Base-by-base conservation (phyloP, 2,113 vertebrate species). In the Pomatorhinus ruficollis region DNA sequence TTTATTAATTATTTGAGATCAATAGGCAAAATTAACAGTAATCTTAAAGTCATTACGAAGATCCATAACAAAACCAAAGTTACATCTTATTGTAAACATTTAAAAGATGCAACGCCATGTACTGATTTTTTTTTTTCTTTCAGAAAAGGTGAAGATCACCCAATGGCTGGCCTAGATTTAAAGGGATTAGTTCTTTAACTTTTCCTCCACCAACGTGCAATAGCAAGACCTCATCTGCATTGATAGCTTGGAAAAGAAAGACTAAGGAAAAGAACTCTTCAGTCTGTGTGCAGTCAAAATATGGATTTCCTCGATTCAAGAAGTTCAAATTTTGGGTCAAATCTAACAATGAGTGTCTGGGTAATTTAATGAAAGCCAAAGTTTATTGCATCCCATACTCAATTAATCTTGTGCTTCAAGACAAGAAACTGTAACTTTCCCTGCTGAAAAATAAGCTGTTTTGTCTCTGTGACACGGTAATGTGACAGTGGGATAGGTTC, bases 21-120 rank as follows among this genome's bases (percentile, higher is more conserved):
- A 69, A 69, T 45, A 37, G 33, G 39, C 27, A 60, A 23, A 52
- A 60, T 28, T 60, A 33, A 60, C 33, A 87, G 33, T 45, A 77
- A 68, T 27, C 45, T 27, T 33, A 19, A 69, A 77, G 17, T 33
- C 11, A 23, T 53, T 37, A 25, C 0, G 0, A 53, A 69, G 27
- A 23, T 52, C 17, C 11, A 44, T 37, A 77, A 52, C 12, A 61
- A 89, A 70, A 79, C 7, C 35, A 59, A 87, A 82, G 47, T 82
- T 71, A 66, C 11, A 63, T 9, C 13, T 78, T 82, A 27, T 17
- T 35, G 30, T 10, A 84, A n/a, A 54, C 28, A 64, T 72, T 61
- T 45, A n/a, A 54, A 83, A 80, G 27, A 64, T 17, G 13, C 0
- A 0, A 37, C 15, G 11, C 3, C 35, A 50, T 1, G 12, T 22